These are phyloP conservation scores for Lutra lutra DNA, from an alignment of 2,797 vertebrate species.

Conservation along the genomic window DNA sequence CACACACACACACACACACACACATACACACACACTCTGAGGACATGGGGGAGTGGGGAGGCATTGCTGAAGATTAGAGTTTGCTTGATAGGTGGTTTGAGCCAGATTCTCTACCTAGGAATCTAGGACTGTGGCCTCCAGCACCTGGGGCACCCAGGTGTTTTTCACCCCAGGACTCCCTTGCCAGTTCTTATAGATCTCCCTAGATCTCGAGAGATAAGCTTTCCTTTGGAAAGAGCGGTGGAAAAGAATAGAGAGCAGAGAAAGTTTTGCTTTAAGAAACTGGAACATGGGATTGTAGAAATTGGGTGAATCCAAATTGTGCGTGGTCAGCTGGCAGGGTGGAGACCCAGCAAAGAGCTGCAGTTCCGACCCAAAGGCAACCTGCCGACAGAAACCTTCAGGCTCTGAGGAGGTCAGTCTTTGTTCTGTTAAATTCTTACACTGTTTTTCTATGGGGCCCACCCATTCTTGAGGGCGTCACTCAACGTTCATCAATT, in stretches of 20 bases:
- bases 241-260: not conserved
- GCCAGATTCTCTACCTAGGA: not conserved
- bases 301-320: not conserved
- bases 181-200: rapidly evolving
- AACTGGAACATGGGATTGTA: rapidly evolving
- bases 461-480: not conserved
- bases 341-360: not conserved
- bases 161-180: not conserved
- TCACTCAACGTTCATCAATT: not conserved
- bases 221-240: not conserved
- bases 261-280: not conserved
- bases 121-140: too few relatives aligned
- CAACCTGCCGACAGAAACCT: not conserved
- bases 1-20: too few relatives aligned
- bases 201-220: rapidly evolving
- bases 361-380: rapidly evolving
- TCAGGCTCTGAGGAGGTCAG: not conserved
- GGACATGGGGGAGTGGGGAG: not conserved
- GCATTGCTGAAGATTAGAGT: not conserved
- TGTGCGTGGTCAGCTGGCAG: not conserved
- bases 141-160: not conserved
- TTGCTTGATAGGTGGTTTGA: not conserved
- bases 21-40: too few relatives aligned
- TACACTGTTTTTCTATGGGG: not conserved
- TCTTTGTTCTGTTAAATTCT: not conserved